phyloP scores from a whole-genome alignment of 2,888 invertebrate genomes.

The Cheilosia vernalis region DNA sequence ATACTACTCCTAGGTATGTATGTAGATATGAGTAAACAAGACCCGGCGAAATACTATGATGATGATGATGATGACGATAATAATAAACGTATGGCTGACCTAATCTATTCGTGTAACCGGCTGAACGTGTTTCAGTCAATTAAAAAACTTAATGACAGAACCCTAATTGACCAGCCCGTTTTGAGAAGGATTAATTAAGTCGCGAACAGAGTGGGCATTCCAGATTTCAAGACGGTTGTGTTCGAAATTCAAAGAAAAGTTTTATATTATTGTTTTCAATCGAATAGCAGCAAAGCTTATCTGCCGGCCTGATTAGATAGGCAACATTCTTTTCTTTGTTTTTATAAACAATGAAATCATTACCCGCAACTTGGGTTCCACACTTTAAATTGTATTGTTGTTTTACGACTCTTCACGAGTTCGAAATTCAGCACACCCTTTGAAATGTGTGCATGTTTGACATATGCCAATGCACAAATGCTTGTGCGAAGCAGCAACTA shows the following conservation, averaged over 20 bases:
- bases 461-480: conserved; percentile 9
- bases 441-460: conserved; percentile 8
- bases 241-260: no score
- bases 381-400: conserved; percentile 1
- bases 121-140: conserved; percentile 35
- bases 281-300: background rate
- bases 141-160: background rate
- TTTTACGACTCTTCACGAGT: background rate
- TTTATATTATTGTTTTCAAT: no score
- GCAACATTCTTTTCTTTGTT: conserved; percentile 35
- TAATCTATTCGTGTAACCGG: conserved; percentile 32
- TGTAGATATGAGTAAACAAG: background rate
- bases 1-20: no score
- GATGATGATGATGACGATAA: background rate
- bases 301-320: conserved; percentile 61
- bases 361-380: conserved; percentile 16
- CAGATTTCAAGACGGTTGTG: no score
- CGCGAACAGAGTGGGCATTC: no score
- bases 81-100: conserved; percentile 16
- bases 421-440: conserved; percentile 26
- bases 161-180: background rate
- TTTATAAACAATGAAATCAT: conserved; percentile 55
- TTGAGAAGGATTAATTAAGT: background rate
- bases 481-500: background rate
- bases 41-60: conserved; percentile 18